Percentiles rank a stretch among this genome's conserved stretches.
These are phyloP conservation scores for Drosophila macrospina DNA, from an alignment of 2,888 invertebrate genomes.

Conservation along the genomic window DNA sequence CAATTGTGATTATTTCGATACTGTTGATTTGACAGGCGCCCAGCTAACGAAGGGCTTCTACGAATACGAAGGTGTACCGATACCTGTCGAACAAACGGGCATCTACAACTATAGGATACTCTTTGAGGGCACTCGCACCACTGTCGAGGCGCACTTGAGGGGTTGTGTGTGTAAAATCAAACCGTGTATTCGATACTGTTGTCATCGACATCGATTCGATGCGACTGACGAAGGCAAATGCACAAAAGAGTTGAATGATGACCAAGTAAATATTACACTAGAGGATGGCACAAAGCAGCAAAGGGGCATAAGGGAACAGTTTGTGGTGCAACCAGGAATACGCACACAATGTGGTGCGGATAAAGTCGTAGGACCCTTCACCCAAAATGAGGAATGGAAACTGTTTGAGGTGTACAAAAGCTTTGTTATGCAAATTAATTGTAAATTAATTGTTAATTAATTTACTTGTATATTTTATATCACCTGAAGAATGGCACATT, in stretches of 20 bases:
- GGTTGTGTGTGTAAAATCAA: constrained; percentile 5
- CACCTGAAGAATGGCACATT: neutral
- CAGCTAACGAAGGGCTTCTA: neutral
- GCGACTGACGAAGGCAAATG: neutral
- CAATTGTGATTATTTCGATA: constrained; percentile 1
- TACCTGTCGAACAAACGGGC: neutral
- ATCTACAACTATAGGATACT: neutral
- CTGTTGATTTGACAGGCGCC: neutral
- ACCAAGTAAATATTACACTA: neutral
- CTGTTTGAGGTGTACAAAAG: neutral
- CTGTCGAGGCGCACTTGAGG: neutral
- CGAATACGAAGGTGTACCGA: neutral
- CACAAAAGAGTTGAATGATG: neutral
- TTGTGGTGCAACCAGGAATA: neutral
- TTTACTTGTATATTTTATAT: no score
- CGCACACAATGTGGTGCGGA: neutral
- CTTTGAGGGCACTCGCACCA: neutral
- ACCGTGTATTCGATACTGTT: constrained; percentile 5
- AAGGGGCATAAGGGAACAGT: neutral
- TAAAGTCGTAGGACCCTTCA: neutral
- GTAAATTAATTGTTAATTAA: no score
- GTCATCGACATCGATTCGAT: neutral
- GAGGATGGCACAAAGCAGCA: neutral
- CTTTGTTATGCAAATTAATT: neutral
- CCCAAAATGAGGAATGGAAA: neutral